These are phyloP conservation scores for Metalampra italica DNA, from an alignment of 2,888 invertebrate species.

Conservation along the genomic window DNA sequence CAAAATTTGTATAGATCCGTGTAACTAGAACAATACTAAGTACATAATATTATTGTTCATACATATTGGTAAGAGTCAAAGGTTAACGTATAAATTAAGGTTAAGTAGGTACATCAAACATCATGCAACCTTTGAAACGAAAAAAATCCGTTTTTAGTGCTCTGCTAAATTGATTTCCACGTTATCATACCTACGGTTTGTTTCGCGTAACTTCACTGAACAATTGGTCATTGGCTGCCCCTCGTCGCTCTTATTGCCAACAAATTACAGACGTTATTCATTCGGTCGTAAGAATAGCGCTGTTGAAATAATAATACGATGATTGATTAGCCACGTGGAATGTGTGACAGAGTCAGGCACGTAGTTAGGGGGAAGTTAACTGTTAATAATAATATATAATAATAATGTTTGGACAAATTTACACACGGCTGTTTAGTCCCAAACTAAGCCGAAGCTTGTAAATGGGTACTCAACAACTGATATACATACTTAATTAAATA, in stretches of 20 bases:
- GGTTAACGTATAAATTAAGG: too few relatives aligned
- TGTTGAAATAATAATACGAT: slow-evolving; percentile 51
- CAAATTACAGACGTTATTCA: slow-evolving; percentile 43
- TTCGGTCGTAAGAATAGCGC: slow-evolving; percentile 29
- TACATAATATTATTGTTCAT: too few relatives aligned
- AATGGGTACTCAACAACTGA: too few relatives aligned
- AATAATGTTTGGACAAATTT: too few relatives aligned
- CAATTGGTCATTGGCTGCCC: slow-evolving; percentile 29
- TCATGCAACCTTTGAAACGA: slow-evolving; percentile 33
- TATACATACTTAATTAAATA: too few relatives aligned
- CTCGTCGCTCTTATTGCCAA: slow-evolving; percentile 28
- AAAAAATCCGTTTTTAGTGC: slow-evolving; percentile 36
- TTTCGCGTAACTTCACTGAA: slow-evolving; percentile 21
- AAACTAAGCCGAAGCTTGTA: too few relatives aligned
- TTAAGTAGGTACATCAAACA: slow-evolving; percentile 2
- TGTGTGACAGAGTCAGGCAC: slow-evolving; percentile 31
- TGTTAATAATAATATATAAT: too few relatives aligned
- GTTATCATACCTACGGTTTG: not conserved
- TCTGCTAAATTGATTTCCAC: slow-evolving; percentile 30
- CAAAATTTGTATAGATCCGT: too few relatives aligned
- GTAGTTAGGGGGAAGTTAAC: too few relatives aligned
- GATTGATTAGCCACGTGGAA: slow-evolving; percentile 53
- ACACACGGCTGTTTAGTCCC: too few relatives aligned
- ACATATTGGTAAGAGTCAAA: too few relatives aligned
- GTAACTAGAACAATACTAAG: too few relatives aligned